Conservation (phyloP, 1,140 invertebrate species). For the Grapholita molesta region DNA sequence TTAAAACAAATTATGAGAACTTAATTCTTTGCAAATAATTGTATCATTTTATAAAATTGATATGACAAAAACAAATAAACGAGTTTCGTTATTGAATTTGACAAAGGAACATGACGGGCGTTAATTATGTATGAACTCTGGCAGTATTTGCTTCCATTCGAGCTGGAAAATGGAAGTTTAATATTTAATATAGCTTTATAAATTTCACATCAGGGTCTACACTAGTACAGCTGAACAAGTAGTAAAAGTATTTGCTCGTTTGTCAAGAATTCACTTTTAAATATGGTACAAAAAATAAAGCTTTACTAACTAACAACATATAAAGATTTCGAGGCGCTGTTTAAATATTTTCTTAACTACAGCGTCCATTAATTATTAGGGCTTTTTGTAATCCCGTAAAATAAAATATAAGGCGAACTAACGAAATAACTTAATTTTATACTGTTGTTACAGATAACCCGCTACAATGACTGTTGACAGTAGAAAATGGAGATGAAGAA, state of each 20-base stretch:
- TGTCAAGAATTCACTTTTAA: too few relatives aligned
- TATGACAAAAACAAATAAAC: neutral
- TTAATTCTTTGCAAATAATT: neutral
- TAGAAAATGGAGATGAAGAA: slow-evolving; percentile 70
- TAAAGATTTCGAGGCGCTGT: too few relatives aligned
- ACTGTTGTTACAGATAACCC: slow-evolving; percentile 33
- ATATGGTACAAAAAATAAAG: too few relatives aligned
- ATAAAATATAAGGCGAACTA: too few relatives aligned
- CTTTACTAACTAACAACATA: too few relatives aligned
- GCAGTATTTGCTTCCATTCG: neutral
- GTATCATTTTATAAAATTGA: neutral
- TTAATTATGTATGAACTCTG: neutral
- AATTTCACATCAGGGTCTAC: slow-evolving; percentile 2
- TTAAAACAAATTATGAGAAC: too few relatives aligned
- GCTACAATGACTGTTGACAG: slow-evolving; percentile 43
- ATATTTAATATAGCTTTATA: neutral
- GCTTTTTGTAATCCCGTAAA: too few relatives aligned
- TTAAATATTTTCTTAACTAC: too few relatives aligned
- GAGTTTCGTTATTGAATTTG: neutral
- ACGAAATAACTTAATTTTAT: too few relatives aligned
- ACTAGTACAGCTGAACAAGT: neutral
- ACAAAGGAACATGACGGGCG: neutral
- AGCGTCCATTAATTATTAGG: too few relatives aligned
- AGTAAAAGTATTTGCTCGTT: too few relatives aligned
- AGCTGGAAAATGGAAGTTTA: slow-evolving; percentile 1